phyloP scores from a whole-genome alignment of 2,797 vertebrate genomes.

The Sibirionetta formosa region DNA sequence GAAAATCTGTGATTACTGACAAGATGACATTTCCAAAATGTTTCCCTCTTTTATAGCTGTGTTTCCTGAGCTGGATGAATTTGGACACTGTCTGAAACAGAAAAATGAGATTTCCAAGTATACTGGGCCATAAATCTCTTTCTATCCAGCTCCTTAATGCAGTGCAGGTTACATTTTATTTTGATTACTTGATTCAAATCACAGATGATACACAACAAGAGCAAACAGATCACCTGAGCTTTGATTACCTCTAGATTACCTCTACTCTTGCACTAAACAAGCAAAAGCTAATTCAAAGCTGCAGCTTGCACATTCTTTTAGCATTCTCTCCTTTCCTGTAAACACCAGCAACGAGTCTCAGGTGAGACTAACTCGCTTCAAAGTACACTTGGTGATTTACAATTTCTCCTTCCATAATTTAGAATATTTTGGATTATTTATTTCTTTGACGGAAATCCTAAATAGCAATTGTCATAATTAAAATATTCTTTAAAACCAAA shows the following conservation, averaged over 20 bases:
- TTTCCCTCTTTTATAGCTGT: neutral
- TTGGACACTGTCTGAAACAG: neutral
- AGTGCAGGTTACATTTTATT: neutral
- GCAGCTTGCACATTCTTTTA: neutral
- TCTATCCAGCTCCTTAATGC: neutral
- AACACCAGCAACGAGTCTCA: neutral
- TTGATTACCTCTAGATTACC: neutral
- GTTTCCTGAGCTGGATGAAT: neutral
- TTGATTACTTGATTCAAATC: conserved; percentile 5
- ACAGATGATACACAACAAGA: neutral
- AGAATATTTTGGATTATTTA: neutral
- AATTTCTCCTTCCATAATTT: conserved; percentile 36
- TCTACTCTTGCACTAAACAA: neutral
- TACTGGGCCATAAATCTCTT: neutral
- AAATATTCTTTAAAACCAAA: neutral
- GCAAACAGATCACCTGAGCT: neutral
- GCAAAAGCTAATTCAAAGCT: neutral
- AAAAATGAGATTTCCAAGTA: neutral
- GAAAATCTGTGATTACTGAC: neutral
- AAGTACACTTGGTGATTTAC: conserved; percentile 60
- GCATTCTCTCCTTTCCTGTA: conserved; percentile 11
- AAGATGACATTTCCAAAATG: neutral
- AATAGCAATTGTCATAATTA: neutral
- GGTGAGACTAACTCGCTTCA: conserved; percentile 26
- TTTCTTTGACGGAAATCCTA: neutral